These are phyloP conservation scores for Catocala sponsa DNA, from an alignment of 2,888 invertebrate species.

Conservation along the genomic window DNA sequence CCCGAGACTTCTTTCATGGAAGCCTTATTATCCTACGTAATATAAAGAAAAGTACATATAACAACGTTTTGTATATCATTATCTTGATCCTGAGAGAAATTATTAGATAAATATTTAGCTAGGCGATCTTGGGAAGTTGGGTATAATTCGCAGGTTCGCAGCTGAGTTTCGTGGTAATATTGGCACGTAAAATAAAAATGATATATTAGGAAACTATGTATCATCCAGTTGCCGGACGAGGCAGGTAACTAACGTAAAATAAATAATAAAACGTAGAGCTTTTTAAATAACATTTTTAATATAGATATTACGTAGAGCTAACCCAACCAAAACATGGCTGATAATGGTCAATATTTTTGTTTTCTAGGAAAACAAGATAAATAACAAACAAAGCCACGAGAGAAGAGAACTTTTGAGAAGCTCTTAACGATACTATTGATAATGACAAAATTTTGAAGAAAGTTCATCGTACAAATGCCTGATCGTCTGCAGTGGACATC, in stretches of 20 bases:
- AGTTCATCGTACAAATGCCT: neutral
- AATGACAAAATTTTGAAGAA: neutral
- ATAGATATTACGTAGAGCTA: no score
- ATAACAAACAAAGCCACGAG: no score
- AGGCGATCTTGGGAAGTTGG: no score
- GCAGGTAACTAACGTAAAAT: no score
- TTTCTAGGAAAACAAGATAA: no score
- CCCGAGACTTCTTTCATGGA: neutral
- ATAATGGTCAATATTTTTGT: no score
- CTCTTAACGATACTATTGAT: no score
- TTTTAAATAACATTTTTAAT: neutral
- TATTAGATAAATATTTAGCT: conserved; percentile 5
- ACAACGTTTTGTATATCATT: conserved; percentile 4
- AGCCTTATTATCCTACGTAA: neutral
- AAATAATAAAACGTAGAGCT: neutral
- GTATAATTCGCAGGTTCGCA: neutral
- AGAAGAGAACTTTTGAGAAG: no score
- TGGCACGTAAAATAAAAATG: neutral
- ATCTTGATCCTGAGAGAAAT: conserved; percentile 1
- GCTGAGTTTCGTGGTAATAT: neutral
- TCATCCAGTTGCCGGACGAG: no score
- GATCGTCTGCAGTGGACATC: conserved; percentile 5
- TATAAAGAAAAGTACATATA: neutral
- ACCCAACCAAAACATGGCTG: no score
- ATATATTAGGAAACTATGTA: neutral